Base-by-base conservation (phyloP, 2,888 invertebrate genomes). In the Andricus quercusramuli region DNA sequence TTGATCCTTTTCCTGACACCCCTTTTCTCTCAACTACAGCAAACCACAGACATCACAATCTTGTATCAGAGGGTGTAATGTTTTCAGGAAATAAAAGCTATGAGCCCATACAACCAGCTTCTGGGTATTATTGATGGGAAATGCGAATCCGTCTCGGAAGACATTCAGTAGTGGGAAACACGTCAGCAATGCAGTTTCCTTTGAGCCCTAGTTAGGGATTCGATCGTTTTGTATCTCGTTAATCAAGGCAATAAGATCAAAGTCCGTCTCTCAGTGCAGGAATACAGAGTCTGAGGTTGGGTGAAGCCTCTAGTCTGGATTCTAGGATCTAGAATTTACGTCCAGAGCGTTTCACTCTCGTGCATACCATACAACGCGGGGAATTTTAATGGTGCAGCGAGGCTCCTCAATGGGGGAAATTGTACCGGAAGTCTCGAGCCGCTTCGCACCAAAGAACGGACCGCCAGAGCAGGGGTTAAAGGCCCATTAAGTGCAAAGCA, bases 401-500 rank as follows among this genome's bases (percentile, higher is more conserved):
- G 74, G n/a, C 77, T 83, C 77, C 83, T 86, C 85, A 89, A 88
- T 87, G 86, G 86, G 87, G 89, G 77, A 89, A 90, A 89, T 90
- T 87, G 87, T 89, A 88, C 88, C 90, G 90, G 90, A 90, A 90
- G 89, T 89, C 88, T 88, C 84, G 77, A 79, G 80, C 80, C 76
- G 82, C 66, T 56, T 74, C 32, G 22, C n/a, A 32, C 56, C 74
- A 80, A 79, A 79, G 83, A 79, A 81, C 83, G 80, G 79, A 74
- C 77, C 80, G 82, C 78, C 79, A 82, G 81, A 84, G 82, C 88
- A 83, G 84, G 86, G 88, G 89, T 90, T 89, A 88, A 90, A 89
- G 89, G 88, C 89, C 89, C 89, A 89, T 89, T 89, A 90, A 90
- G 88, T 88, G 83, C 84, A 81, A 77, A 81, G 84, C 87, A 88